phyloP scores from a whole-genome alignment of 2,797 vertebrate genomes.

The Catamblyrhynchus diadema region DNA sequence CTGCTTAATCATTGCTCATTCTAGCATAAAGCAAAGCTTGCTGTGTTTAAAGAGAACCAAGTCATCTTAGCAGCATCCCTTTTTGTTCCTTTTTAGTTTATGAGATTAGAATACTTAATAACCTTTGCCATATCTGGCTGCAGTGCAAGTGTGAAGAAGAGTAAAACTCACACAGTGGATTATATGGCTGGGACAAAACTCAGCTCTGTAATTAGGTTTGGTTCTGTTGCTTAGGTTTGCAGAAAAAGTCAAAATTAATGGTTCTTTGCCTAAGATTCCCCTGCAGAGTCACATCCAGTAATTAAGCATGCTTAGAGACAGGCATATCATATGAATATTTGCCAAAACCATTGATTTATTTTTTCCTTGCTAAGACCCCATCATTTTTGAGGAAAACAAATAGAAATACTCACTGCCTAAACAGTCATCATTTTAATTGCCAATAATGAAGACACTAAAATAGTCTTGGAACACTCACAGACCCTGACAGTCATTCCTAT shows the following conservation, averaged over 20 bases:
- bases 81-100: conserved; percentile 34
- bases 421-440: background rate
- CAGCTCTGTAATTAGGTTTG: conserved; percentile 22
- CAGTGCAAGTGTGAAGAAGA: background rate
- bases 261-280: background rate
- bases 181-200: background rate
- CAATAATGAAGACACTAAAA: background rate
- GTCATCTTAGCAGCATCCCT: conserved; percentile 23
- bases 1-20: conserved; percentile 64
- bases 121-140: conserved; percentile 1
- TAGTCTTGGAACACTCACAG: background rate
- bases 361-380: background rate
- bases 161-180: background rate
- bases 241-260: conserved; percentile 4
- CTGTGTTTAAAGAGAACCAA: conserved; percentile 58
- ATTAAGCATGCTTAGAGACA: background rate
- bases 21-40: conserved; percentile 63
- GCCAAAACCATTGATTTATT: background rate
- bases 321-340: background rate
- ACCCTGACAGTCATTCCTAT: background rate
- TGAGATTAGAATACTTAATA: conserved; percentile 42
- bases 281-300: background rate
- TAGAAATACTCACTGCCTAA: background rate
- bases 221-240: conserved; percentile 26
- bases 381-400: background rate